Evolutionary conservation across 2,113 vertebrate genomes (phyloP), one percentile per base, ranked within the genome.

Genomic region (Spermophilus dauricus): DNA sequence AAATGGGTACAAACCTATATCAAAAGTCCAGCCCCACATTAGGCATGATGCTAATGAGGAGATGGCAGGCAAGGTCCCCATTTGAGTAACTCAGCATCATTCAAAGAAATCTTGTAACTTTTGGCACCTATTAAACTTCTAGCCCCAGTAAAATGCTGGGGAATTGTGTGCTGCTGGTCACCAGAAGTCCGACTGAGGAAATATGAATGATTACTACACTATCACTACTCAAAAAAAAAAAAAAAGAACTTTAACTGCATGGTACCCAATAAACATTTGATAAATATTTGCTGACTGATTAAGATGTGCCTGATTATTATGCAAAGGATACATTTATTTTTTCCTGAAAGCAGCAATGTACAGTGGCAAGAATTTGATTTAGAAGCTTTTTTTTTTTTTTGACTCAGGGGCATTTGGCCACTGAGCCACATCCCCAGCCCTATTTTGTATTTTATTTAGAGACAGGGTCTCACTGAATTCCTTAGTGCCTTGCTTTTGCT

Each of bases 261-360:
- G 22, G 75, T 83, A 72, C 53, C 61, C 6, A 4, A 82, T 22
- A 72, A 65, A 78, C 61, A 77, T 20, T 53, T 48, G 28, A 70
- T 89, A 85, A 87, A 67, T 69, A 70, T 67, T 89, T 89, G 34
- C 69, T 86, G 73, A 70, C 30, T 82, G 67, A 88, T 88, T 96
- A 94, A 89, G 58, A 58, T 16, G 56, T 51, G 4, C 16, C 63
- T 80, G 53, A 86, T 48, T 86, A 7, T 86, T 86, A 82, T 70
- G 85, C 32, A 93, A 96, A 92, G 22, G 17, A 86, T 81, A 86
- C 16, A 30, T 72, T 84, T 80, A 75, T 94, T 95, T 75, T 95
- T 95, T 77, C 80, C 51, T 48, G 45, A 89, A 87, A 92, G 22
- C 69, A 76, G 39, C 8, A 22, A 65, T 32, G 34, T 51, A 61